Base-by-base conservation (phyloP, 2,797 vertebrate genomes). In the Craterocephalus amniculus region DNA sequence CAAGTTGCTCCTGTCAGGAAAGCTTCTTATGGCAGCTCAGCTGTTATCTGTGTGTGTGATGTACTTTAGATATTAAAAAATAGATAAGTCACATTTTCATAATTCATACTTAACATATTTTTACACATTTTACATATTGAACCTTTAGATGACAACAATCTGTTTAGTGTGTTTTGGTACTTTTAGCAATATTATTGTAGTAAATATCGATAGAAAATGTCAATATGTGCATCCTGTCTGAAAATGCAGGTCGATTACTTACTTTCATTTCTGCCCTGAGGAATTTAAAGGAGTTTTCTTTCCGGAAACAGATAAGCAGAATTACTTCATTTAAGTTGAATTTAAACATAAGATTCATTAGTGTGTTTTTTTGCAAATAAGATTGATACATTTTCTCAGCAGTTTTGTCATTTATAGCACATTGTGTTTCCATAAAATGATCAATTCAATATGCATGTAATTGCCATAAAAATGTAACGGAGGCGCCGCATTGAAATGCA, bases 241-340 rank as follows among this genome's bases (percentile, higher is more conserved):
- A 22, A 22, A 49, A 49, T 22, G 22, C 20, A 49, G 2, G 9
- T 22, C 3, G 10, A 22, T 22, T 49, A 8, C 22, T 24, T 18
- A 22, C 8, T 49, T 49, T 4, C n/a, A 49, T 49, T 3, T 4
- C n/a, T 49, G 11, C 2, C 1, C 31, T 26, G 57, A 16, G 26
- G 79, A 27, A 18, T 8, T 8, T 59, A 36, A 56, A 58, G 31
- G 13, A 60, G 6, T 26, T 6, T 68, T 13, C 58, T 13, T 13
- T 4, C 13, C 38, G 16, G 4, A 76, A 31, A 73, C 36, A 24
- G 14, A 58, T 26, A 69, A 67, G 20, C 18, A 45, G 61, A 76
- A 49, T 52, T 18, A 24, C 56, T 70, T 31, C 57, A 31, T 32
- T 67, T 45, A 67, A 14, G 13, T 66, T 36, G 24, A 40, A 11